Base-by-base conservation (phyloP, 2,797 vertebrate species). In the Artibeus lituratus region DNA sequence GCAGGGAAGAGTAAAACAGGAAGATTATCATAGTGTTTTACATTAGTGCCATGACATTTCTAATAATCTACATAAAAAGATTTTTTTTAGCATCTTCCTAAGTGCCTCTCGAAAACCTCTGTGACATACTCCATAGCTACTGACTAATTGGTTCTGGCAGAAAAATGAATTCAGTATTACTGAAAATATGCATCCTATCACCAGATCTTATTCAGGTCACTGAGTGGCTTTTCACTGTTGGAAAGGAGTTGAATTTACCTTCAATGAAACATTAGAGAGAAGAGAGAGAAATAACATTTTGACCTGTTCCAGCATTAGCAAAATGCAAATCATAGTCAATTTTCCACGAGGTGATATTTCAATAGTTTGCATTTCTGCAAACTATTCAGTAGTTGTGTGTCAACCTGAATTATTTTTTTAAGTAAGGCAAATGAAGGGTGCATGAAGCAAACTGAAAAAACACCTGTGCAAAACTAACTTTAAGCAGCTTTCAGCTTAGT, bases 261-360 rank as follows among this genome's bases (percentile, higher is more conserved):
- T 94, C 95, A 86, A 65, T 92, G 89, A 94, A 83, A 78, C 87
- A 59, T 69, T 65, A 59, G 2, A 39, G 90, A 96, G 91, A 95
- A 97, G 93, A 90, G 83, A 97, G 87, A 98, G 92, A 19, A 3
- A 3, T 57, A 97, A 96, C 97, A 98, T 97, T 97, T 96, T 93
- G 97, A 97, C 97, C 85, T 26, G n/a, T n/a, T 53, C 83, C 88
- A 95, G 74, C 76, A 93, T 82, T 32, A 90, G 76, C 91, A 91
- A 98, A 98, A 98, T 97, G 96, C 92, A 98, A 98, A 98, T 98
- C 91, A 65, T 6, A 90, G 80, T 44, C 82, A 93, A 86, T 97
- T 98, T 98, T 97, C 67, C 95, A n/a, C 16, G 85, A 96, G 69
- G 35, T 0, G 10, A 94, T 32, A 1, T 94, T 83, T 93, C 72